phyloP scores from a whole-genome alignment of 2,888 invertebrate species.

The Drosophila aldrichi region DNA sequence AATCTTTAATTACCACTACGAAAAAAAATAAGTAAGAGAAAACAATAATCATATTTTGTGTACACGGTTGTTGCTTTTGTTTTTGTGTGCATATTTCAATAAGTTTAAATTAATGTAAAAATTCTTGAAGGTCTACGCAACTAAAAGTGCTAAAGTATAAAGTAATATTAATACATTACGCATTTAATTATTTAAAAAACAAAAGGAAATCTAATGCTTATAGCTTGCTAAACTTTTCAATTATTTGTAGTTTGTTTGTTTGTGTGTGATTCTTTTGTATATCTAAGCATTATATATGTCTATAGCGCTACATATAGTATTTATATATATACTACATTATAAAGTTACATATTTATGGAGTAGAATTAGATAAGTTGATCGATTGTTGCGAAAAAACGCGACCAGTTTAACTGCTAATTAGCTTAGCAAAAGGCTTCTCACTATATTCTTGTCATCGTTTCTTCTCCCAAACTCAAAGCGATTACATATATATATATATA shows the following conservation, averaged over 20 bases:
- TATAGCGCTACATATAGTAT: conserved; percentile 40
- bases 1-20: conserved; percentile 22
- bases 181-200: conserved; percentile 32
- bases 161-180: conserved; percentile 11
- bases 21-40: conserved; percentile 15
- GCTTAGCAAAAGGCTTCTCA: conserved; percentile 38
- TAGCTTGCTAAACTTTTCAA: conserved; percentile 28
- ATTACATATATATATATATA: conserved; percentile 25
- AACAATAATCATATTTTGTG: conserved; percentile 26
- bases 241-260: conserved; percentile 13
- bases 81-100: conserved; percentile 39
- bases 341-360: conserved; percentile 33
- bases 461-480: conserved; percentile 27
- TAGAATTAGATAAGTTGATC: conserved; percentile 51
- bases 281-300: conserved; percentile 40
- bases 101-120: conserved; percentile 29
- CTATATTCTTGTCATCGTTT: conserved; percentile 17
- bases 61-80: conserved; percentile 10
- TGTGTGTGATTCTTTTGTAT: conserved; percentile 33
- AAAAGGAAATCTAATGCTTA: conserved; percentile 34
- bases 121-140: conserved; percentile 41
- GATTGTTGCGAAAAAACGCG: conserved; percentile 49
- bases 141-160: conserved; percentile 28
- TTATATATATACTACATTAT: conserved; percentile 30
- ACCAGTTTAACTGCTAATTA: conserved; percentile 56